phyloP scores from a whole-genome alignment of 2,113 vertebrate species.

The Anser cygnoides region DNA sequence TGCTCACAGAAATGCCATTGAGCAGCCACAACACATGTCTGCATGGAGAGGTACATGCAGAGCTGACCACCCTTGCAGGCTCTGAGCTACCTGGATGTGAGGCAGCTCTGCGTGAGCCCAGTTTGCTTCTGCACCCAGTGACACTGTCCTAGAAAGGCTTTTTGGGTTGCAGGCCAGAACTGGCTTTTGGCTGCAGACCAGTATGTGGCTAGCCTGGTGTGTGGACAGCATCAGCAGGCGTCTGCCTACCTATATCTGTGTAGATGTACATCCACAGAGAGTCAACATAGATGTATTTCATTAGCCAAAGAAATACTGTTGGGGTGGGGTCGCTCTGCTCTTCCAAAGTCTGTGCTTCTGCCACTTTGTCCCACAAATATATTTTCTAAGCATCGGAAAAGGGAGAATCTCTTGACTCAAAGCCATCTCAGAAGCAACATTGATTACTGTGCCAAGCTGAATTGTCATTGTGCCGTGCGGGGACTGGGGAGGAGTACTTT shows the following conservation, averaged over 20 bases:
- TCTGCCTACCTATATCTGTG: neutral
- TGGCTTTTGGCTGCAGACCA: neutral
- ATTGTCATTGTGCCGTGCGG: conserved; percentile 22
- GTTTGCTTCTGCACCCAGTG: neutral
- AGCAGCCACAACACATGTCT: neutral
- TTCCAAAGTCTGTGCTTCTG: neutral
- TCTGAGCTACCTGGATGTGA: neutral
- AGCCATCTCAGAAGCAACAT: conserved; percentile 14
- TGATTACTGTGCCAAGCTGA: neutral
- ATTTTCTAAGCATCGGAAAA: neutral
- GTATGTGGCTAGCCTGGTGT: neutral
- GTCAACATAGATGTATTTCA: neutral
- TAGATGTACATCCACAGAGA: neutral
- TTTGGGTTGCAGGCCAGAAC: neutral
- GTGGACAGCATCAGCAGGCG: neutral
- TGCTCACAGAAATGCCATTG: neutral
- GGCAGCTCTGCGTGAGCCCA: neutral
- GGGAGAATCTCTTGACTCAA: neutral
- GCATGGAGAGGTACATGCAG: neutral
- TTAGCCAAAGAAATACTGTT: neutral
- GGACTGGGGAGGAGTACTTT: conserved; percentile 39
- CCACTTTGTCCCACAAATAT: neutral
- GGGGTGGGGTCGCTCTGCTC: neutral
- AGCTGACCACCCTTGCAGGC: neutral
- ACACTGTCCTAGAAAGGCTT: neutral